Evolutionary conservation across 2,113 vertebrate species (phyloP), one percentile per base, ranked within the genome.

Genomic region (Lipophrys pholis): DNA sequence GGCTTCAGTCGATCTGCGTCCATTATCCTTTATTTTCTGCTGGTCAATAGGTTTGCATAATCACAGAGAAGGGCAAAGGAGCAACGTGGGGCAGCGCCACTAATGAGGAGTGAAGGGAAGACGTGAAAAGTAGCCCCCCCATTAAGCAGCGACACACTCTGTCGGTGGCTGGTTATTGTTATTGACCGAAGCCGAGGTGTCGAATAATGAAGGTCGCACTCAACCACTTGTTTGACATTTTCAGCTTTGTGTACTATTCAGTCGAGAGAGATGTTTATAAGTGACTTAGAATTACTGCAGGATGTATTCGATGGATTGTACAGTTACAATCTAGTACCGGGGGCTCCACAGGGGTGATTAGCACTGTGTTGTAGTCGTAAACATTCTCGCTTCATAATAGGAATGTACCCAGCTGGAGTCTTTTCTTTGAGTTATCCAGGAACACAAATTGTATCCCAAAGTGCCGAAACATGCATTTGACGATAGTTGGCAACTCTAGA

Each of bases 31-130:
- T 60, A 11, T 63, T 62, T 62, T 40, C 63, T 36, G 5, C 63
- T 17, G 42, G 40, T 80, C 68, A 64, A 57, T 84, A 48, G 68
- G 38, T 67, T 57, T 45, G 48, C 52, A 38, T 71, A 73, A 77
- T 66, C 36, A 48, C 1, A 35, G 35, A 30, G 21, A 54, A 52
- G 41, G 48, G 41, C n/a, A n/a, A 59, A 61, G 52, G 64, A 63
- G 43, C 56, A 40, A 7, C 39, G 7, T 49, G 61, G 46, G 40
- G 50, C 16, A 42, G 39, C 48, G 7, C 55, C 68, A 16, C 14
- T 71, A 52, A 57, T 41, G 41, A 76, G 45, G 42, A 64, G 0
- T 7, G 36, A 67, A 76, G 61, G 61, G 51, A 51, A 60, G 41
- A 65, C 21, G 21, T 30, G 21, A 30, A 30, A 36, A 50, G 55